phyloP scores from a whole-genome alignment of 2,888 invertebrate genomes.

The Stenurella melanura region DNA sequence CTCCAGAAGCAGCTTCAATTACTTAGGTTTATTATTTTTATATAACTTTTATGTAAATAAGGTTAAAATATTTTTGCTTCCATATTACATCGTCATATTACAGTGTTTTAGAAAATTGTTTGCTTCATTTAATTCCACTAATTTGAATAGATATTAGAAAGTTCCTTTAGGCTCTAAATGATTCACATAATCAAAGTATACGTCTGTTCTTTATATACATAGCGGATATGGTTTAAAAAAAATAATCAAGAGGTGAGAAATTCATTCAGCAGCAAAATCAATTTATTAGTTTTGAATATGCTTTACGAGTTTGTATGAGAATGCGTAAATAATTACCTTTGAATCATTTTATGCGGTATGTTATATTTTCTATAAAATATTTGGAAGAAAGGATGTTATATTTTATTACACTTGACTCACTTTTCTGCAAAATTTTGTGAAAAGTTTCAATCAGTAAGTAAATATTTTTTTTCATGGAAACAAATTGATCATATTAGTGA shows the following conservation, averaged over 20 bases:
- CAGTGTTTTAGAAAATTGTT: too few relatives aligned
- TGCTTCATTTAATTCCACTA: too few relatives aligned
- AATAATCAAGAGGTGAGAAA: not conserved
- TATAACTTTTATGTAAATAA: too few relatives aligned
- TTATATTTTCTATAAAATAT: conserved; percentile 1
- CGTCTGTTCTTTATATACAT: conserved; percentile 3
- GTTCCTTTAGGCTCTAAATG: too few relatives aligned
- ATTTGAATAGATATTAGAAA: too few relatives aligned
- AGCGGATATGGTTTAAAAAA: not conserved
- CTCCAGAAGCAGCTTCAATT: too few relatives aligned
- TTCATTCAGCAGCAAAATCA: not conserved
- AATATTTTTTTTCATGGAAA: too few relatives aligned
- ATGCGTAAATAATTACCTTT: not conserved
- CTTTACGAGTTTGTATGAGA: not conserved
- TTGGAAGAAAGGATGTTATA: not conserved
- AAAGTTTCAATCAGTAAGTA: not conserved
- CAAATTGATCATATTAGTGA: not conserved
- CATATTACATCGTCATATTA: too few relatives aligned
- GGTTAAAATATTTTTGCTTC: too few relatives aligned
- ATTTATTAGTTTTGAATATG: not conserved
- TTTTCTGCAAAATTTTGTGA: too few relatives aligned
- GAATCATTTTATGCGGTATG: conserved; percentile 1
- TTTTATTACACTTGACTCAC: not conserved
- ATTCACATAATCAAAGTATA: not conserved
- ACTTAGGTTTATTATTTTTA: too few relatives aligned